A percentile compares a stretch with the other conserved stretches of the same genome.
These are phyloP conservation scores for Leptinotarsa juncta DNA, from an alignment of 2,888 invertebrate species.

Conservation along the genomic window DNA sequence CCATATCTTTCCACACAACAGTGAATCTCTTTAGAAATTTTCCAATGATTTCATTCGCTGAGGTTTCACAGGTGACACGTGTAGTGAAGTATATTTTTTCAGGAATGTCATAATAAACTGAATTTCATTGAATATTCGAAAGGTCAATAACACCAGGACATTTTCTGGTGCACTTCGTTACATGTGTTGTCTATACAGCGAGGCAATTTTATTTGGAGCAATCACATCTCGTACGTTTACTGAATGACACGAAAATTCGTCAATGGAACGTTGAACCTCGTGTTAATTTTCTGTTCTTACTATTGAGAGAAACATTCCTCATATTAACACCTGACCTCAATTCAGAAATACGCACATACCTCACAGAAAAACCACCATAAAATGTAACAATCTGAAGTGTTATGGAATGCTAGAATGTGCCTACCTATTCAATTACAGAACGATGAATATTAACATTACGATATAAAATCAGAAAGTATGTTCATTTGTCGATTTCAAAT, in stretches of 20 bases:
- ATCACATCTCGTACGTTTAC: neutral
- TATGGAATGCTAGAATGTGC: neutral
- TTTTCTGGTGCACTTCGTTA: conserved; percentile 11
- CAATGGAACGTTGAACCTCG: neutral
- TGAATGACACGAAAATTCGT: conserved; percentile 5
- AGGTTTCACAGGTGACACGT: conserved; percentile 15
- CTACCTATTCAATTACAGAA: neutral
- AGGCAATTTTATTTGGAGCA: conserved; percentile 11
- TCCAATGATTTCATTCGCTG: neutral
- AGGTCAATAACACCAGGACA: conserved; percentile 15
- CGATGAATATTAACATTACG: neutral
- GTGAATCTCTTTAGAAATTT: neutral
- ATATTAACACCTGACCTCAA: neutral
- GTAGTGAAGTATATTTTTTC: conserved; percentile 17
- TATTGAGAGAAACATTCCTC: neutral
- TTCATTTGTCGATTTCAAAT: neutral
- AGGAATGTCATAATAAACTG: conserved; percentile 18
- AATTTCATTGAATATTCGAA: conserved; percentile 15
- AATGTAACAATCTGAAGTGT: neutral
- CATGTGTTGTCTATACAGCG: conserved; percentile 11
- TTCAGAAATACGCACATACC: neutral
- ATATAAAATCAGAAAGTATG: neutral
- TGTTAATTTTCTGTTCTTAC: neutral
- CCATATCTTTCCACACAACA: no score
- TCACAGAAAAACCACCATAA: neutral